Base-by-base conservation (phyloP, 2,797 vertebrate genomes). In the Limosa lapponica region DNA sequence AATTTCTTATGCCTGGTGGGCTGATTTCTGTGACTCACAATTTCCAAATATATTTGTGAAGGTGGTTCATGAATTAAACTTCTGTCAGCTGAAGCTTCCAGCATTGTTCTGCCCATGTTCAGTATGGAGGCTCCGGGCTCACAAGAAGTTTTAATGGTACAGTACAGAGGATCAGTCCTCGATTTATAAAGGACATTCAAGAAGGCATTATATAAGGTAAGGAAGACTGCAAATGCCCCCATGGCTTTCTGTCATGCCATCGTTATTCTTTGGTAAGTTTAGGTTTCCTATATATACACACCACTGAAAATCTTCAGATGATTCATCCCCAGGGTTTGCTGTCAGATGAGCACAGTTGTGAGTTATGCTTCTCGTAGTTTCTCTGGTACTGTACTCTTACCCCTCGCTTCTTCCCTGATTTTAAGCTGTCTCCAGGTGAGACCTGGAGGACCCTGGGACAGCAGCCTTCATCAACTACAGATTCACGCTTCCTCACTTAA, bases 11-110 rank as follows among this genome's bases (percentile, higher is more conserved):
- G 94, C 89, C 86, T 92, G 91, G 91, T 96, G 96, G 92, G 95
- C 91, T 95, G 96, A 96, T 73, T 97, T 93, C 80, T 91, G 80
- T 96, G 95, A 97, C 81, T 97, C 96, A 97, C 87, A 61, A 89
- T 88, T 96, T 96, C 96, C 91, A 96, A 97, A 95, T 95, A 93
- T 96, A 97, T 93, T 95, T 96, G 83, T 94, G 96, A 96, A 96
- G 95, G 95, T 97, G 92, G 90, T 93, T 96, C 89, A 96, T 90
- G 93, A 96, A 96, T 96, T 95, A 91, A 90, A 95, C 84, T 95
- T 96, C 87, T 94, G 93, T 96, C 96, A 96, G 39, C 88, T 86
- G 89, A 97, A 95, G 75, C 91, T 75, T 93, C 87, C 86, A 93
- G 83, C 92, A 95, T 94, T 96, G 89, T 97, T 96, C 95, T 91